These are phyloP conservation scores for Gobio occitaniae DNA, from an alignment of 2,797 vertebrate genomes.

Conservation along the genomic window DNA sequence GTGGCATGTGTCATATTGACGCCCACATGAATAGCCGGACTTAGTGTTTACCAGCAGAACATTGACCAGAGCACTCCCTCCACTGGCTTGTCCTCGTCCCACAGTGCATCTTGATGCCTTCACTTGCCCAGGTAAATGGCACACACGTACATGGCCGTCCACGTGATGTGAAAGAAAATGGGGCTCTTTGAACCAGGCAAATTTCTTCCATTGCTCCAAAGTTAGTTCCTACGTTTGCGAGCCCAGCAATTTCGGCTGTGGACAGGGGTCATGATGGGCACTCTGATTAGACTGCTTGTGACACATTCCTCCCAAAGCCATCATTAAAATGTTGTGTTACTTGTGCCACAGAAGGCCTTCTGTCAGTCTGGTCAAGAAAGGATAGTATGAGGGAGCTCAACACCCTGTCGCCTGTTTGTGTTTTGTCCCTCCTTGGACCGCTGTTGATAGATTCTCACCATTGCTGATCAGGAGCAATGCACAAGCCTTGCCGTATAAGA, in stretches of 20 bases:
- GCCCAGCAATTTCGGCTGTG: not conserved
- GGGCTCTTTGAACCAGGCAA: no score
- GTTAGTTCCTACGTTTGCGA: not conserved
- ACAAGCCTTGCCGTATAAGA: not conserved
- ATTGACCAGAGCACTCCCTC: no score
- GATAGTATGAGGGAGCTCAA: not conserved
- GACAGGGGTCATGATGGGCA: not conserved
- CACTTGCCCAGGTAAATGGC: no score
- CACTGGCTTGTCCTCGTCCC: no score
- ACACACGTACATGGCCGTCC: not conserved
- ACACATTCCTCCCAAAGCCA: not conserved
- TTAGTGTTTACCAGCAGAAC: no score
- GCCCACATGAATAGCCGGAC: no score
- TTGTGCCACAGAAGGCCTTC: not conserved
- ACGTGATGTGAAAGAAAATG: not conserved
- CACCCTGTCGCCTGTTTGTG: not conserved
- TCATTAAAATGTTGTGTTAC: not conserved
- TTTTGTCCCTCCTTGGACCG: not conserved
- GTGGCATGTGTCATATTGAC: no score
- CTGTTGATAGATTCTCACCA: not conserved
- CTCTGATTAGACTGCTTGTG: not conserved
- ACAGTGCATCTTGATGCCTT: no score
- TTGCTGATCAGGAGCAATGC: not conserved
- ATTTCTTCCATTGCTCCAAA: not conserved
- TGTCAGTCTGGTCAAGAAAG: not conserved